Base-by-base conservation (phyloP, 2,888 invertebrate genomes). In the Pycnomerus fuliginosus region DNA sequence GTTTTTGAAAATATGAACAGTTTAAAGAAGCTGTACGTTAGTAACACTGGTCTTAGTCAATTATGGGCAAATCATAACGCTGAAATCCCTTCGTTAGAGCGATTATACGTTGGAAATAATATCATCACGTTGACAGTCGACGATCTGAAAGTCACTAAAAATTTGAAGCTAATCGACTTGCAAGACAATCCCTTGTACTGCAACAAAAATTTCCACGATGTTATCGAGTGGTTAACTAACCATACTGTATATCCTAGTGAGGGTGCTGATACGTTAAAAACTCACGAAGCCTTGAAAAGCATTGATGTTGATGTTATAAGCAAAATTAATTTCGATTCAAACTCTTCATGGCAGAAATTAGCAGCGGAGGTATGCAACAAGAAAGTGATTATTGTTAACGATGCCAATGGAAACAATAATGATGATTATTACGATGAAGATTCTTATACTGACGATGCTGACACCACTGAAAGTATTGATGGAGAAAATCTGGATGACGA, bases 131-230 rank as follows among this genome's bases (percentile, higher is more conserved):
- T 84, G 16, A 79, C 78, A 45, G 70, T 76, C 46, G 76, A 76
- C 33, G 83, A 84, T 61, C 68, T 84, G 34, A 74, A 76, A 50
- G 76, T 79, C 24, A 76, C 77, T 36, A 79, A 78, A 14, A 77
- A 78, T 58, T 62, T 85, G 15, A 74, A 76, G 32, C 75, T 78
- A 24, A 69, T 86, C 2, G 83, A 84, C 59, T 72, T 85, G 22
- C 76, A 78, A 44, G 75, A 80, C 53, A 86, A 86, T 69, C 83
- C 83, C 1, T 70, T 90, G 22, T 76, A 79, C 27, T 89, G 89
- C 67, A 80, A 81, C 52, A 74, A 77, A 16, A 82, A 83, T 31
- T 83, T 88, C 61, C 80, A 81, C 53, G 75, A 80, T 37, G 78
- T 86, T 22, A 79, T 88, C 64, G 74, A 77, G 32, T 84, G 80